Evolutionary conservation across 2,888 invertebrate genomes (phyloP), one percentile per base, ranked within the genome.

Genomic region (Trypoxylon attenuatum): DNA sequence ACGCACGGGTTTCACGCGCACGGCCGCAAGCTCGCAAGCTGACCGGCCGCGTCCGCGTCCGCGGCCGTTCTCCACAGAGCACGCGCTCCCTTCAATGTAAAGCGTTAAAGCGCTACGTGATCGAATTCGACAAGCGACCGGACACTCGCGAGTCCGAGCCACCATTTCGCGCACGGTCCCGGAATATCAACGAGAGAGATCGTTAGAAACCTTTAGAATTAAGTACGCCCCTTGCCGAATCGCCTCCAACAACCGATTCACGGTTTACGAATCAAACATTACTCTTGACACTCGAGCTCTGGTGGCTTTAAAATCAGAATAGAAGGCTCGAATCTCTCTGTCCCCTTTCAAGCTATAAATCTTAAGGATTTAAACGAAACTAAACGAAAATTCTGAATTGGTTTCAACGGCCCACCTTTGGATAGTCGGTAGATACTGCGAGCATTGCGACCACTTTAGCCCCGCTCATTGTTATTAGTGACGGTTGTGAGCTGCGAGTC

Each of bases 21-120:
- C 59, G 6, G 41, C 16, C 27, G 39, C 18, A 47, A 13, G n/a
- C n/a, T 13, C 38, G 50, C 57, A 41, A 27, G 46, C 39, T 39
- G 25, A 52, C 29, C 65, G 50, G 42, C 50, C 49, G 29, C 65
- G 62, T 58, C 51, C 58, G 45, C 43, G n/a, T n/a, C n/a, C 46
- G 53, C 45, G 52, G 50, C 33, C 75, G 75, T 78, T 77, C 79
- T 71, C 80, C 79, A 77, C 75, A 73, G 74, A 81, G 81, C 82
- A 82, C 82, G 82, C 81, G 81, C 79, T 78, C 71, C 71, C 78
- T 73, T 80, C 80, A 77, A 79, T 80, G 81, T 82, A 77, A 81
- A 81, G 79, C 78, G 79, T 79, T 77, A 76, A 80, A 78, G 64
- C 77, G 53, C 60, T 80, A 82, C 82, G 82, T 82, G 82, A 82